Conservation (phyloP, 2,797 vertebrate genomes). For the Falco naumanni region DNA sequence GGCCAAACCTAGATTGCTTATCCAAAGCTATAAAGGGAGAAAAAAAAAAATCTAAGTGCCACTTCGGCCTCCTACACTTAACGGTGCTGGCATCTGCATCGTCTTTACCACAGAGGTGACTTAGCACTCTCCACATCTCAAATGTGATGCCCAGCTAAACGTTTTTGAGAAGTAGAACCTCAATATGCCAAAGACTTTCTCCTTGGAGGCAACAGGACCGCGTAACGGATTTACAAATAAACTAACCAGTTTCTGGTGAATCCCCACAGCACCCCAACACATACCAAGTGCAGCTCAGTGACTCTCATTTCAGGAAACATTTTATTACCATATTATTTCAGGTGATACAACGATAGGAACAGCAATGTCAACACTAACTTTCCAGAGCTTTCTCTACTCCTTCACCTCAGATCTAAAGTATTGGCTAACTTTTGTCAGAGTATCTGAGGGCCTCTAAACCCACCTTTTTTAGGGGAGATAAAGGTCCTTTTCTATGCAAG, state of each 20-base stretch:
- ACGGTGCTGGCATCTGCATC: fast-evolving
- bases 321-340: background rate
- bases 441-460: background rate
- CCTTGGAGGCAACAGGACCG: background rate
- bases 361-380: background rate
- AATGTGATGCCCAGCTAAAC: fast-evolving
- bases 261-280: too few relatives aligned
- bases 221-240: background rate
- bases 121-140: fast-evolving
- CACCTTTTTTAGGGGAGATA: background rate
- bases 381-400: background rate
- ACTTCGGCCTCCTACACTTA: background rate
- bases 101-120: fast-evolving
- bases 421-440: background rate
- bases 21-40: background rate
- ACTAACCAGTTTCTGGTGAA: background rate
- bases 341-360: background rate
- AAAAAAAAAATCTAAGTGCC: background rate
- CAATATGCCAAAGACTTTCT: background rate
- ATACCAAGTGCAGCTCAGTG: background rate
- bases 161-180: background rate
- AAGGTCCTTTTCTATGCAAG: background rate
- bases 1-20: background rate
- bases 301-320: background rate
- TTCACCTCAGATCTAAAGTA: background rate